phyloP scores from a whole-genome alignment of 2,888 invertebrate species.

The Mythimna pallens region DNA sequence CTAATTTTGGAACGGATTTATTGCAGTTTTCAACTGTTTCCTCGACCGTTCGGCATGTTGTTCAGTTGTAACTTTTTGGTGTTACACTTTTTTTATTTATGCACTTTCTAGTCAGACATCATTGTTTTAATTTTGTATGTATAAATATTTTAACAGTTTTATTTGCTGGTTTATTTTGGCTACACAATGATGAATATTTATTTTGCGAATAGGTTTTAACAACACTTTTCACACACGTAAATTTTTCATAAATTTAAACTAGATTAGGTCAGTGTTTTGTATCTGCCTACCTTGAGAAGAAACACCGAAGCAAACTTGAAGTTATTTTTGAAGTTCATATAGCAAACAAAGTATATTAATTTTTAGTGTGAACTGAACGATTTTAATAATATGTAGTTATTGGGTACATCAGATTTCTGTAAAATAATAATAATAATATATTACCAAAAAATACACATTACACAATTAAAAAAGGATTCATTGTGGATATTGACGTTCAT shows the following conservation, averaged over 20 bases:
- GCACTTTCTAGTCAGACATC: conserved; percentile 16
- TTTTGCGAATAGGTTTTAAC: too few relatives aligned
- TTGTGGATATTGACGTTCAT: not conserved
- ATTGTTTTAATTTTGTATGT: conserved; percentile 34
- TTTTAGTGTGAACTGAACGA: not conserved
- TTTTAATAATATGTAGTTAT: conserved; percentile 1
- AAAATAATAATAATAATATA: too few relatives aligned
- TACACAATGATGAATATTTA: not conserved
- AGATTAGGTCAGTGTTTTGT: too few relatives aligned
- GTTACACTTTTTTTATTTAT: conserved; percentile 43
- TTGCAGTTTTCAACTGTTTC: conserved; percentile 75
- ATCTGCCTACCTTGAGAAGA: too few relatives aligned
- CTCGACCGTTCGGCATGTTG: conserved; percentile 40
- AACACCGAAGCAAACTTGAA: too few relatives aligned
- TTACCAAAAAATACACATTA: too few relatives aligned
- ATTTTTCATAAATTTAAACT: too few relatives aligned
- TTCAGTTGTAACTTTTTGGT: conserved; percentile 37
- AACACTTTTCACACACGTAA: too few relatives aligned
- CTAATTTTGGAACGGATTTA: conserved; percentile 80
- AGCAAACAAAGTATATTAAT: not conserved
- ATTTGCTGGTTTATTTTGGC: conserved; percentile 14
- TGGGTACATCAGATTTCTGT: not conserved
- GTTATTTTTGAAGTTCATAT: too few relatives aligned
- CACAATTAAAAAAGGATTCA: too few relatives aligned
- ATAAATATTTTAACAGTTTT: conserved; percentile 5